Conservation (phyloP, 2,113 vertebrate species). For the Onychorhynchus coronatus region DNA sequence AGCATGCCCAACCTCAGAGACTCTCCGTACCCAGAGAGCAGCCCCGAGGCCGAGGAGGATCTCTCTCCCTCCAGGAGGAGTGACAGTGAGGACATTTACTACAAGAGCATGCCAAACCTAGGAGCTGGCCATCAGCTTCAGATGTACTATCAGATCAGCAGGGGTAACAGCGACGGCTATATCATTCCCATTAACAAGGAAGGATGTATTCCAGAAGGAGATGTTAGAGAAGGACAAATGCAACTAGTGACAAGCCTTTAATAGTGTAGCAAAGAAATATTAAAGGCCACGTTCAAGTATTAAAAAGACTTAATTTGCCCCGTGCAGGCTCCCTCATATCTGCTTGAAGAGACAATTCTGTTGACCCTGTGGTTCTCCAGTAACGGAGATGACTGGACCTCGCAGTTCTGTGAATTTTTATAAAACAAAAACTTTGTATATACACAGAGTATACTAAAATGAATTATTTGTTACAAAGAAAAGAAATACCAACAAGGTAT, state of each 20-base stretch:
- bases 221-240: slow-evolving; percentile 99
- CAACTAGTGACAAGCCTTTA: slow-evolving; percentile 99
- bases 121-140: slow-evolving; percentile 92
- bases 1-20: slow-evolving; percentile 99
- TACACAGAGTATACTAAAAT: slow-evolving; percentile 91
- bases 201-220: slow-evolving; percentile 90
- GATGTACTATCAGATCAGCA: slow-evolving; percentile 96
- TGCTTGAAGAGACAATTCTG: slow-evolving; percentile 65
- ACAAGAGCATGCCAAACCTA: slow-evolving; percentile 99
- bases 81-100: slow-evolving; percentile 95
- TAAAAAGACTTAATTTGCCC: slow-evolving; percentile 66
- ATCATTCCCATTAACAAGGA: slow-evolving; percentile 97
- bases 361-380: slow-evolving; percentile 77
- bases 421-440: slow-evolving; percentile 91
- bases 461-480: slow-evolving; percentile 89
- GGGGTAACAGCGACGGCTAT: slow-evolving; percentile 92
- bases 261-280: slow-evolving; percentile 79
- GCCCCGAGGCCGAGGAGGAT: slow-evolving; percentile 88
- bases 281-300: slow-evolving; percentile 71
- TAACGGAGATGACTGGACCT: slow-evolving; percentile 77
- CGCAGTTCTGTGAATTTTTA: slow-evolving; percentile 85
- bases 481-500: slow-evolving; percentile 94
- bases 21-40: slow-evolving; percentile 92
- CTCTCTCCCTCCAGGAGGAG: slow-evolving; percentile 92
- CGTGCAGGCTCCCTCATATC: slow-evolving; percentile 57